A percentile compares a stretch with the other conserved stretches of the same genome.
phyloP scores from a whole-genome alignment of 2,888 invertebrate genomes.

The Petrophora chlorosata region DNA sequence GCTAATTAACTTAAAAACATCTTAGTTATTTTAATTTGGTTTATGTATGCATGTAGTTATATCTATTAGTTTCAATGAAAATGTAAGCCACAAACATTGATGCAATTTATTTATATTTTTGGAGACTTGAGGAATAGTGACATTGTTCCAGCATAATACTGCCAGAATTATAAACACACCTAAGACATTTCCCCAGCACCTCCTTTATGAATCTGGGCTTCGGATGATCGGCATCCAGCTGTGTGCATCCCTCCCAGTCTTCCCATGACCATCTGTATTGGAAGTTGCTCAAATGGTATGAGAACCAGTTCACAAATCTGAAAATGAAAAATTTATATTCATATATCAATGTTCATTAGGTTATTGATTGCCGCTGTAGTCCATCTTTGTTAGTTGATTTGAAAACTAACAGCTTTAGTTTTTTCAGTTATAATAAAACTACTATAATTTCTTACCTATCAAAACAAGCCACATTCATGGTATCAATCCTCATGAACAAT shows the following conservation, averaged over 20 bases:
- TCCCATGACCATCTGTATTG: conserved; percentile 99
- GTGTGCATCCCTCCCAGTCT: conserved; percentile 95
- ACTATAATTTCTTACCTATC: conserved; percentile 87
- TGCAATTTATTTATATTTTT: no score
- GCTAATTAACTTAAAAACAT: no score
- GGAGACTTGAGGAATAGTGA: no score
- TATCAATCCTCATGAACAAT: conserved; percentile 96
- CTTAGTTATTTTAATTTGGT: no score
- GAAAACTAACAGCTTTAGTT: no score
- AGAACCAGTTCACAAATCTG: conserved; percentile 98
- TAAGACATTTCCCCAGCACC: conserved; percentile 93
- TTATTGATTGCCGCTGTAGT: not conserved
- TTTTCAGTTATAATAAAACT: no score
- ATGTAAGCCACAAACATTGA: no score
- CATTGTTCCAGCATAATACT: no score
- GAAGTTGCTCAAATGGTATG: conserved; percentile 99
- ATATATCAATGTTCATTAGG: not conserved
- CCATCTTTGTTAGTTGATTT: no score
- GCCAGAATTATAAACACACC: conserved; percentile 79
- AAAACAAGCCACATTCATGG: conserved; percentile 98
- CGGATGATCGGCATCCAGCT: conserved; percentile 93
- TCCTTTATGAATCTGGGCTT: conserved; percentile 97
- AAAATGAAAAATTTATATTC: conserved; percentile 40
- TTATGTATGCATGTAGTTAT: no score
- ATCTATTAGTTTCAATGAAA: no score